Conservation (phyloP, 64 coral and sea anemone genomes). For the Actinia equina region DNA sequence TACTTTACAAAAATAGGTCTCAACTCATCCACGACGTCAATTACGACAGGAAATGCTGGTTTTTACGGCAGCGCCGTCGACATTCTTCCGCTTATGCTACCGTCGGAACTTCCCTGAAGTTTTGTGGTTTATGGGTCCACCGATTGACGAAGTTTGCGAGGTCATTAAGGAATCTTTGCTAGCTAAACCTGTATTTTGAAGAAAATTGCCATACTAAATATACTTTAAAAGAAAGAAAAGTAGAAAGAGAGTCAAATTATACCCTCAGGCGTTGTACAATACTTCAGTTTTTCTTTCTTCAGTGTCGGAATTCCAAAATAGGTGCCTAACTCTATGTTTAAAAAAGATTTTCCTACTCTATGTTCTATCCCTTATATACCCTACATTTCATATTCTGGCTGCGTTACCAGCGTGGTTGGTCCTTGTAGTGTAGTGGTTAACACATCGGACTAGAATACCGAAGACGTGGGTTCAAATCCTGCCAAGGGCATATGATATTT, state of each 20-base stretch:
- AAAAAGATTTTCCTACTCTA: not conserved
- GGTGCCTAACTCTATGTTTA: too few species aligned
- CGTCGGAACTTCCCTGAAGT: not conserved
- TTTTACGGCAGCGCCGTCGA: not conserved
- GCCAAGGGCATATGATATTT: too few species aligned
- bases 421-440: too few species aligned
- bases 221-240: not conserved
- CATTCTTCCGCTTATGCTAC: not conserved
- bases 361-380: too few species aligned
- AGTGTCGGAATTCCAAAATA: too few species aligned
- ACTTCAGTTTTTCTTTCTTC: too few species aligned
- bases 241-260: not conserved
- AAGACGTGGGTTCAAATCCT: too few species aligned
- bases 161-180: not conserved
- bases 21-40: not conserved
- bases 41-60: not conserved
- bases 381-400: too few species aligned
- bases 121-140: not conserved
- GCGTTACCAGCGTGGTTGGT: too few species aligned
- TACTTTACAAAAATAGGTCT: not conserved
- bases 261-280: too few species aligned
- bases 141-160: not conserved
- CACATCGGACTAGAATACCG: too few species aligned
- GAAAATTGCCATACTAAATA: not conserved
- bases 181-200: not conserved